These are phyloP conservation scores for Scaptomyza polygonia DNA, from an alignment of 2,888 invertebrate species.

Conservation along the genomic window DNA sequence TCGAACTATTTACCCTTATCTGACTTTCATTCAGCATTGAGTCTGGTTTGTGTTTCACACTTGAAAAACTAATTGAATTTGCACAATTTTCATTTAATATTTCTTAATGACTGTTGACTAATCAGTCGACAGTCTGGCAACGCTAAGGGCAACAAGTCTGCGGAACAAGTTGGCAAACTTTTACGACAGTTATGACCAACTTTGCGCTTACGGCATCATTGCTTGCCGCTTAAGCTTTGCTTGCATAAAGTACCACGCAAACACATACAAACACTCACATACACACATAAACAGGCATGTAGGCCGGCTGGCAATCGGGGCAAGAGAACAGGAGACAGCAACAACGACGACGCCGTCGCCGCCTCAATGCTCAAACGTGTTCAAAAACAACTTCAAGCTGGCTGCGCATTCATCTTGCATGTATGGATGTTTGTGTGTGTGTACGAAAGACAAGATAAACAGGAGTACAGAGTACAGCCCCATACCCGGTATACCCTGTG, in stretches of 20 bases:
- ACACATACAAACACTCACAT: constrained; percentile 26
- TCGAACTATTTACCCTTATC: constrained; percentile 2
- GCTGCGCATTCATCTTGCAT: constrained; percentile 38
- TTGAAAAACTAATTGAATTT: neutral
- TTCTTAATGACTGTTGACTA: constrained; percentile 1
- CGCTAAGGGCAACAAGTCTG: constrained; percentile 56
- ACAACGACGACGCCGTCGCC: neutral
- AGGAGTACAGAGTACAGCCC: constrained; percentile 38
- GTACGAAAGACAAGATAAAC: constrained; percentile 59
- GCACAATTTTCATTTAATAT: neutral
- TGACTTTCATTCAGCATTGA: constrained; percentile 24
- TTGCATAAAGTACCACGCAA: constrained; percentile 68
- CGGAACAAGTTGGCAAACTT: constrained; percentile 76
- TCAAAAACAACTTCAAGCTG: constrained; percentile 64
- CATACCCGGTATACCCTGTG: constrained; percentile 41
- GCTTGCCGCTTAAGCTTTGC: constrained; percentile 58
- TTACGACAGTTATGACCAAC: constrained; percentile 74
- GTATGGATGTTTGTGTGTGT: constrained; percentile 18
- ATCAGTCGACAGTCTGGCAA: constrained; percentile 56
- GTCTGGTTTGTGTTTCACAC: neutral
- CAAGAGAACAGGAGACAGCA: neutral
- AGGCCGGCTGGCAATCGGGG: constrained; percentile 22
- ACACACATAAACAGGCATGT: constrained; percentile 7
- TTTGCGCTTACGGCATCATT: constrained; percentile 73
- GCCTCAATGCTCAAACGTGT: constrained; percentile 57